phyloP scores from a whole-genome alignment of 1,140 invertebrate genomes.

The Agrilus planipennis region DNA sequence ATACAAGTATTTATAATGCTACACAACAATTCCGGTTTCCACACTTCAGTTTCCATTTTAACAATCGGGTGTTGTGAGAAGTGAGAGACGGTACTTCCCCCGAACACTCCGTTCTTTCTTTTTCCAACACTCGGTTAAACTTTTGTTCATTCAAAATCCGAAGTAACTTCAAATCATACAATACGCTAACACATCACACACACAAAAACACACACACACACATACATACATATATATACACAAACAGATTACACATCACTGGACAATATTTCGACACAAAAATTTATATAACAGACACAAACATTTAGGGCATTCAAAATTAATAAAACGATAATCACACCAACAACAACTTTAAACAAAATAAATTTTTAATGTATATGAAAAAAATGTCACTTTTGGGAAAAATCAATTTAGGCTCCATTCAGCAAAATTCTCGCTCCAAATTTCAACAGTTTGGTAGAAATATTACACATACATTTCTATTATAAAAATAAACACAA shows the following conservation, averaged over 20 bases:
- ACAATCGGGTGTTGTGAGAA: too few species aligned
- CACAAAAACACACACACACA: slow-evolving; percentile 11
- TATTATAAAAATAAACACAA: slow-evolving; percentile 14
- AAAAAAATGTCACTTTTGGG: slow-evolving; percentile 32
- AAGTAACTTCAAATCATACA: too few species aligned
- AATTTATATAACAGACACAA: slow-evolving; percentile 8
- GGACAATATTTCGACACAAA: slow-evolving; percentile 4
- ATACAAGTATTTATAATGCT: too few species aligned
- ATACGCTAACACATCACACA: too few species aligned
- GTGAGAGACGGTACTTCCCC: too few species aligned
- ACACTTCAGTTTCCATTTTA: too few species aligned
- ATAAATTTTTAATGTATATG: slow-evolving; percentile 16
- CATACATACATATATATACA: slow-evolving; percentile 3
- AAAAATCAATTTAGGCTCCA: slow-evolving; percentile 28
- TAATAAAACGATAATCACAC: slow-evolving; percentile 8
- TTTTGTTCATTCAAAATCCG: too few species aligned
- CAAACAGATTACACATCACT: slow-evolving; percentile 3
- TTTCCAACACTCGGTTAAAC: too few species aligned
- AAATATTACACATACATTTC: slow-evolving; percentile 22
- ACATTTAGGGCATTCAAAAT: not conserved
- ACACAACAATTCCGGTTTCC: too few species aligned
- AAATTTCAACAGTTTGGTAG: slow-evolving; percentile 18
- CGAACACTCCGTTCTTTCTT: too few species aligned
- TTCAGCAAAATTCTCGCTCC: slow-evolving; percentile 15
- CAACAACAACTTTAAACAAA: slow-evolving; percentile 2